These are phyloP conservation scores for Sporophila hypoxantha DNA, from an alignment of 2,113 vertebrate species.

Conservation along the genomic window DNA sequence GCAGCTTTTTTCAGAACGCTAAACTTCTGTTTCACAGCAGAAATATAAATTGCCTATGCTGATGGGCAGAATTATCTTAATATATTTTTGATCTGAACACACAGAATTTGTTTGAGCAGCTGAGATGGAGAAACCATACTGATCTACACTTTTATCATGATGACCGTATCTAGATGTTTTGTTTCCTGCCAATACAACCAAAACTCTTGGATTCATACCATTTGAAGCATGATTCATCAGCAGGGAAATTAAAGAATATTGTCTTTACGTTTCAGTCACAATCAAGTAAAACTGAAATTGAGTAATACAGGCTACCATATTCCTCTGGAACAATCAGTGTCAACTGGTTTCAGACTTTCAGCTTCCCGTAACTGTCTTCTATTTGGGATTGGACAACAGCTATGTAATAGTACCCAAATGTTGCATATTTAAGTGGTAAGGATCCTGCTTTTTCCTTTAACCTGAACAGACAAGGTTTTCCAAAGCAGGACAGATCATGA, in stretches of 20 bases:
- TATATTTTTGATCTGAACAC: background rate
- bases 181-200: background rate
- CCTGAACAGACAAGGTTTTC: background rate
- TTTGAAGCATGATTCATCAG: background rate
- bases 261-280: background rate
- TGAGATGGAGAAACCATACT: background rate
- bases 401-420: background rate
- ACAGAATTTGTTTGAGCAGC: background rate
- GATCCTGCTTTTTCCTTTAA: background rate
- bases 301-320: background rate
- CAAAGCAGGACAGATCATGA: background rate
- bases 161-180: background rate
- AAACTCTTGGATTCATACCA: background rate
- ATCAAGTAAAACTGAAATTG: background rate
- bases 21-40: background rate
- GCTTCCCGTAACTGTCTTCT: background rate
- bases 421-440: background rate
- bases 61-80: background rate
- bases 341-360: background rate
- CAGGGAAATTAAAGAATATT: background rate
- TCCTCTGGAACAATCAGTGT: background rate
- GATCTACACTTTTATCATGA: background rate
- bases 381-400: background rate
- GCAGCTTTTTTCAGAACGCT: background rate
- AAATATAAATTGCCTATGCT: background rate